phyloP scores from a whole-genome alignment of 2,888 invertebrate species.

The Clunio marinus region DNA sequence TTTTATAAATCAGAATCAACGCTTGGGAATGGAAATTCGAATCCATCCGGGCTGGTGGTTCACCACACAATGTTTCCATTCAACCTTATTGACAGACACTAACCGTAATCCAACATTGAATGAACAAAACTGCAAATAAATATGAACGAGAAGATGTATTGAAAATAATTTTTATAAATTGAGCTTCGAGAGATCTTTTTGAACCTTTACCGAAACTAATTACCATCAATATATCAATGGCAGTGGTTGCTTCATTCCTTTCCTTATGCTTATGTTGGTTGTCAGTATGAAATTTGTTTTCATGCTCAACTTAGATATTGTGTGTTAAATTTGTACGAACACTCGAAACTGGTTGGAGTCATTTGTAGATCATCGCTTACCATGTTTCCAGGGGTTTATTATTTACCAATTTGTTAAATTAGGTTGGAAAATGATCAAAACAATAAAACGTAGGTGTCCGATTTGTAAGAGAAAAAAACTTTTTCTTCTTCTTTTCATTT shows the following conservation, averaged over 20 bases:
- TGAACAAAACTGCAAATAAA: neutral
- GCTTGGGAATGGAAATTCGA: neutral
- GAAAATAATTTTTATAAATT: constrained; percentile 38
- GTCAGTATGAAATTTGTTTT: neutral
- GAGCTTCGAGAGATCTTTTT: constrained; percentile 36
- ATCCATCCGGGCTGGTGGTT: neutral
- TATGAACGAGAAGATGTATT: constrained; percentile 5
- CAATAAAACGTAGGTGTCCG: constrained; percentile 38
- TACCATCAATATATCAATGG: constrained; percentile 37
- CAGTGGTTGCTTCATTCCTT: no score
- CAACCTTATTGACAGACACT: neutral
- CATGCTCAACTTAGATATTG: neutral
- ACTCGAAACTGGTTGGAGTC: neutral
- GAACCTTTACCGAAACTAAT: constrained; percentile 39
- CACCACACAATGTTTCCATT: neutral
- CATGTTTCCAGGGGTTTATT: constrained; percentile 32
- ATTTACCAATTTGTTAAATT: constrained; percentile 39
- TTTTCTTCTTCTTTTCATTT: constrained; percentile 6
- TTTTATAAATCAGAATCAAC: constrained; percentile 20
- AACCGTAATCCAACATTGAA: neutral
- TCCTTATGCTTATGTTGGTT: neutral
- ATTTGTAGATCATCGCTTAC: constrained; percentile 27
- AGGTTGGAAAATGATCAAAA: constrained; percentile 38
- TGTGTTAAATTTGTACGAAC: no score
- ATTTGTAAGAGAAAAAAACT: constrained; percentile 22